A percentile compares a stretch with the other conserved stretches of the same genome.
phyloP scores from a whole-genome alignment of 2,888 invertebrate species.

The Vesta saturnalis region DNA sequence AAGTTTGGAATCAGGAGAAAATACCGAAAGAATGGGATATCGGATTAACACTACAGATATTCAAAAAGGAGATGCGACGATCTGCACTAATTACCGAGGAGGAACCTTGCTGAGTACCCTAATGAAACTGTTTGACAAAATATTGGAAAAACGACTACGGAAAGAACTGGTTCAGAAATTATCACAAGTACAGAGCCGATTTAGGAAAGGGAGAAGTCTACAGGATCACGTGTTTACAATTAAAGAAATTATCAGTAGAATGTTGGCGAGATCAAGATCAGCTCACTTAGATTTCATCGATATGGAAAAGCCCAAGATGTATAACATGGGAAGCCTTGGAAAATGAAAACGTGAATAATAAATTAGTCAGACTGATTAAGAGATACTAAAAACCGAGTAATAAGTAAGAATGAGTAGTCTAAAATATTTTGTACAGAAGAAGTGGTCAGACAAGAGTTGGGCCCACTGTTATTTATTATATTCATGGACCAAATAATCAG shows the following conservation, averaged over 20 bases:
- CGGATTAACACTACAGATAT: too few species aligned
- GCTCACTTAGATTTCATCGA: constrained; percentile 29
- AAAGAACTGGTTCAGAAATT: constrained; percentile 18
- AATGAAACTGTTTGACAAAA: not conserved
- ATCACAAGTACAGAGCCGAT: constrained; percentile 30
- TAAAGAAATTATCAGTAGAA: constrained; percentile 27
- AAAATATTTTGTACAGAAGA: constrained; percentile 14
- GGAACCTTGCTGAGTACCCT: not conserved
- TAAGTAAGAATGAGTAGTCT: constrained; percentile 19
- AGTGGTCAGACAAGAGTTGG: not conserved
- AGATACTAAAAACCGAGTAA: constrained; percentile 8
- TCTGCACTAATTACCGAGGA: not conserved
- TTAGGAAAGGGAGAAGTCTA: constrained; percentile 21
- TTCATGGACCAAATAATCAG: constrained; percentile 8
- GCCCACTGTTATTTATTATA: constrained; percentile 17
- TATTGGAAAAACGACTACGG: constrained; percentile 18
- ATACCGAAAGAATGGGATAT: too few species aligned
- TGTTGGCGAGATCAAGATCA: constrained; percentile 4
- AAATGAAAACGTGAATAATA: constrained; percentile 15
- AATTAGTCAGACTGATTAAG: constrained; percentile 22
- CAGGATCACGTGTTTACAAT: constrained; percentile 35
- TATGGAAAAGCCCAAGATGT: not conserved
- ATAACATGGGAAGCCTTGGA: not conserved
- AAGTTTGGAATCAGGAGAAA: too few species aligned
- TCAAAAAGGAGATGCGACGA: too few species aligned